A percentile compares a stretch with the other conserved stretches of the same genome.
Conservation (phyloP, 1,140 invertebrate species). For the Tetranychus urticae region DNA sequence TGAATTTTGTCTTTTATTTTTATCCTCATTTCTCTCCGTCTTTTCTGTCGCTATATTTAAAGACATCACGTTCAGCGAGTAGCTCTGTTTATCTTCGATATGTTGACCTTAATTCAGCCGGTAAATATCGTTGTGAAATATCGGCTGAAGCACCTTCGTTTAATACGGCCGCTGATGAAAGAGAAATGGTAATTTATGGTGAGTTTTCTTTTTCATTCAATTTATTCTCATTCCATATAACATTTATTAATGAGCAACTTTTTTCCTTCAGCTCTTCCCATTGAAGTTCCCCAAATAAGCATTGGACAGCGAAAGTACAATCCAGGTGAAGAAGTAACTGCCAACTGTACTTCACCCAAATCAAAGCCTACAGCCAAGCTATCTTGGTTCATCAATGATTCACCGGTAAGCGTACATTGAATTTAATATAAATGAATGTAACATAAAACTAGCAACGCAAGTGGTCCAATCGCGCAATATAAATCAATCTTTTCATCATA, state of each 20-base stretch:
- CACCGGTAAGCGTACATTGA: neutral
- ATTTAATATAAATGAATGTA: no score
- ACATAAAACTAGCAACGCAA: no score
- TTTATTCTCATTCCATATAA: neutral
- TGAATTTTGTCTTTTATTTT: no score
- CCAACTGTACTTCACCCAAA: slow-evolving; percentile 18
- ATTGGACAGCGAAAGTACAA: slow-evolving; percentile 7
- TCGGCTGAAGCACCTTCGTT: slow-evolving; percentile 62
- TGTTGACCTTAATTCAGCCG: slow-evolving; percentile 13
- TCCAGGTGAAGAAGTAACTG: slow-evolving; percentile 13
- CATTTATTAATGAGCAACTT: neutral
- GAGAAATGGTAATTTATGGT: slow-evolving; percentile 48
- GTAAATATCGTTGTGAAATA: slow-evolving; percentile 46
- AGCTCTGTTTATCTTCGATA: neutral
- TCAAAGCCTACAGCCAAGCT: slow-evolving; percentile 16
- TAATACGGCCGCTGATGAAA: slow-evolving; percentile 42
- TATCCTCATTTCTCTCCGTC: neutral
- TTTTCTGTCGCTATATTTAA: neutral
- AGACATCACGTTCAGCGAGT: neutral
- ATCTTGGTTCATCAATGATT: slow-evolving; percentile 11
- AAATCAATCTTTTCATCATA: no score
- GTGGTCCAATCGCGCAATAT: no score
- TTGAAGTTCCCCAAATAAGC: slow-evolving; percentile 14
- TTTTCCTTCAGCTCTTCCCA: slow-evolving; percentile 12
- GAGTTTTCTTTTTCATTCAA: slow-evolving; percentile 15